A percentile compares a stretch with the other conserved stretches of the same genome.
Conservation (phyloP, 2,113 vertebrate genomes). For the Lipotes vexillifer region DNA sequence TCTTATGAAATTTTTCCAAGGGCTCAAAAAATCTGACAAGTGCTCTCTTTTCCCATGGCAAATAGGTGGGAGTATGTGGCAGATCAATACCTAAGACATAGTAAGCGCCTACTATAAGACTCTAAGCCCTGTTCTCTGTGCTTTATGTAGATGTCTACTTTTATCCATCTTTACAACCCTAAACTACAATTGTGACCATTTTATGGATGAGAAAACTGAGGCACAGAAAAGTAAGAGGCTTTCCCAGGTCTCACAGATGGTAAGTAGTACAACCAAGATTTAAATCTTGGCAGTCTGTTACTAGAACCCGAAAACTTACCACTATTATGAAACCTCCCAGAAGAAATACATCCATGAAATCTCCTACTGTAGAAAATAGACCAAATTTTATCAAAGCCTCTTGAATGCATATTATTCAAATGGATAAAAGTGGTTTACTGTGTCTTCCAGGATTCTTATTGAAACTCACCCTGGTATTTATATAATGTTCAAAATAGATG, state of each 20-base stretch:
- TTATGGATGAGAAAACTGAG: neutral
- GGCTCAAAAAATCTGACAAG: neutral
- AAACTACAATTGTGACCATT: neutral
- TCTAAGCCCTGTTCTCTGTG: neutral
- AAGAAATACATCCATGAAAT: neutral
- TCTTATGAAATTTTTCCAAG: neutral
- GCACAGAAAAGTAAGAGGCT: neutral
- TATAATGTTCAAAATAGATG: neutral
- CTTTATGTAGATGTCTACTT: neutral
- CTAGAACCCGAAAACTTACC: neutral
- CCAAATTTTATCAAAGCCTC: neutral
- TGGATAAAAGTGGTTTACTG: neutral
- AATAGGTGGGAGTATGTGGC: no score
- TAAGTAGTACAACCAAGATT: neutral
- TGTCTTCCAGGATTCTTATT: neutral
- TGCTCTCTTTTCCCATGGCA: neutral
- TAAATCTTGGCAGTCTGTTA: neutral
- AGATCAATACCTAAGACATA: rapidly evolving
- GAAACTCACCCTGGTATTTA: neutral
- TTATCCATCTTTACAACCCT: neutral
- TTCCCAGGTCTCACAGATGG: neutral
- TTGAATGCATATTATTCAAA: neutral
- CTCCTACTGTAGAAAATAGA: neutral
- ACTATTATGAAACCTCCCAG: neutral
- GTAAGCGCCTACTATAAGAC: no score